Base-by-base conservation (phyloP, 2,797 vertebrate species). In the Chrysocyon brachyurus region DNA sequence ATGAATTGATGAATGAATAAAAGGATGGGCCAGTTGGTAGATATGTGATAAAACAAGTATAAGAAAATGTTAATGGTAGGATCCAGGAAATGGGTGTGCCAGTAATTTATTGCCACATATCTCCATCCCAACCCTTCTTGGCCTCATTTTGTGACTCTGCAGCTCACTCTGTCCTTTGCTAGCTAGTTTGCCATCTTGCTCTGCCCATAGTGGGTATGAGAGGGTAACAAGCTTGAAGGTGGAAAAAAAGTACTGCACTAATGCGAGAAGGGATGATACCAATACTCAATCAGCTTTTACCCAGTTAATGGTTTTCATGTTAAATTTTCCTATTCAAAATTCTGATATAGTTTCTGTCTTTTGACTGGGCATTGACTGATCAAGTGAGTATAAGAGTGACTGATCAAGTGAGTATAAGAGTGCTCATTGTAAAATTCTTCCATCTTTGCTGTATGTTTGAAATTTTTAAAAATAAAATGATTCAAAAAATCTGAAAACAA, bases 371-470 rank as follows among this genome's bases (percentile, higher is more conserved):
- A 89, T n/a, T 77, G 26, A 66, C 70, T 24, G 28, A 78, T 84
- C 72, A 75, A 33, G 16, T 88, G 15, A 56, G 17, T 75, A 87
- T 72, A 61, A 82, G 7, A 79, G 15, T 33, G 46, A 66, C 70
- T 24, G 28, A 78, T 84, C 72, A 75, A 33, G 16, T 88, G 15
- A 56, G 17, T 75, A 87, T 72, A 61, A 82, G 7, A 79, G 19
- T 33, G 46, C 56, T 89, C 40, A 89, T 61, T 26, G 40, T 33
- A 26, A 93, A 93, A 64, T 86, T 94, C 64, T 91, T 77, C 82
- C 31, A 92, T 52, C 46, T 84, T 92, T 57, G 1, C 28, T 88
- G 6, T 88, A 36, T 33, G 2, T 36, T 91, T 72, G 11, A 96
- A 59, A 93, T 7, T 5, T n/a, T 64, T 82, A 49, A n/a, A 59